A percentile compares a stretch with the other conserved stretches of the same genome.
These are phyloP conservation scores for Yponomeuta malinellus DNA, from an alignment of 2,888 invertebrate species.

Conservation along the genomic window DNA sequence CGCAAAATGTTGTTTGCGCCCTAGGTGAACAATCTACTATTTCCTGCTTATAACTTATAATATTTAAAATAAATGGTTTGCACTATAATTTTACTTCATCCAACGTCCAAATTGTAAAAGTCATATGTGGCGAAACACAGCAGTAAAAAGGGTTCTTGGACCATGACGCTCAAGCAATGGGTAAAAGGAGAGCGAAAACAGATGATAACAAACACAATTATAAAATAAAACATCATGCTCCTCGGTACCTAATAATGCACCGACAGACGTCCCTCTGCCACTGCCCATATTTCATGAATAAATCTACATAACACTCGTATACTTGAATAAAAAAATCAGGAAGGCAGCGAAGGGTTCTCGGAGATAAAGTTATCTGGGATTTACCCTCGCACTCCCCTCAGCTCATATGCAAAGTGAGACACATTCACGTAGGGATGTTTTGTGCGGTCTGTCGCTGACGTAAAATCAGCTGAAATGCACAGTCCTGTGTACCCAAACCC, in stretches of 20 bases:
- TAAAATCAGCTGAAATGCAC: background rate
- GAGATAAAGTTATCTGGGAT: slow-evolving; percentile 1
- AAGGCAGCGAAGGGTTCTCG: background rate
- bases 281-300: background rate
- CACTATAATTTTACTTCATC: too few relatives aligned
- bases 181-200: too few relatives aligned
- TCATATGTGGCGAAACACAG: too few relatives aligned
- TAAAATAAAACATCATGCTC: background rate
- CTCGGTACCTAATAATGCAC: background rate
- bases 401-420: background rate
- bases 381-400: slow-evolving; percentile 1
- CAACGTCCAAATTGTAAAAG: too few relatives aligned
- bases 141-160: too few relatives aligned
- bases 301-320: background rate
- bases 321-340: background rate
- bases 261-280: background rate
- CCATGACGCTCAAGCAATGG: too few relatives aligned
- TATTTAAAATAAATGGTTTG: too few relatives aligned
- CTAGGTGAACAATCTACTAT: too few relatives aligned
- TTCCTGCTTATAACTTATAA: too few relatives aligned
- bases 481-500: background rate
- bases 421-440: background rate
- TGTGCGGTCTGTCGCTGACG: background rate
- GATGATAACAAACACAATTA: too few relatives aligned
- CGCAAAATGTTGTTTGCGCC: too few relatives aligned